Evolutionary conservation across 2,888 invertebrate species (phyloP).

Genomic region (Hemithea aestivaria): DNA sequence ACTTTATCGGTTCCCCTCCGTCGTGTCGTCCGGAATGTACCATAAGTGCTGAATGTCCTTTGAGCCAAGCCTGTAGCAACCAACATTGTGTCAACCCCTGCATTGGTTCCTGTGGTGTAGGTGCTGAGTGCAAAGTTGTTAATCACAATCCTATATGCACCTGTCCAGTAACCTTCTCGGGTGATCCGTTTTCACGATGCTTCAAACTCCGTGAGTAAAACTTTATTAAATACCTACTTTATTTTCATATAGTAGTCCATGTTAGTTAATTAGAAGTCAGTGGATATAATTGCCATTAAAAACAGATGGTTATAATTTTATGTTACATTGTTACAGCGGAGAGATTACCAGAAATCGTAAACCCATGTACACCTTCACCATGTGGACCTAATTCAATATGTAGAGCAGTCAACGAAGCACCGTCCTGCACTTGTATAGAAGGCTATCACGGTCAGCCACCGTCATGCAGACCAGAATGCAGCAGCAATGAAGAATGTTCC

Average conservation of each 20-base stretch:
- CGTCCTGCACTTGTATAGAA: slow-evolving; percentile 86
- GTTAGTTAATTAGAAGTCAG: no score
- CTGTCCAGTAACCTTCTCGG: slow-evolving; percentile 81
- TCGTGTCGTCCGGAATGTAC: slow-evolving; percentile 86
- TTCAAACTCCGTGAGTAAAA: slow-evolving; percentile 71
- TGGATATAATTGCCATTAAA: no score
- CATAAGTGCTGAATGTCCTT: slow-evolving; percentile 84
- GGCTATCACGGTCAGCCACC: slow-evolving; percentile 85
- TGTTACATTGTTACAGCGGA: slow-evolving; percentile 57
- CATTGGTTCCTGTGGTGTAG: slow-evolving; percentile 84
- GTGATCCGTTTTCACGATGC: slow-evolving; percentile 83
- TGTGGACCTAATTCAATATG: slow-evolving; percentile 89
- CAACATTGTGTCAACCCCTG: slow-evolving; percentile 87
- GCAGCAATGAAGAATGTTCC: slow-evolving; percentile 86
- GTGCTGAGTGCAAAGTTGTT: slow-evolving; percentile 86
- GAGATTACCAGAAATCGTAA: slow-evolving; percentile 65
- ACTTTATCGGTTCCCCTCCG: slow-evolving; percentile 82
- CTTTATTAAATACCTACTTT: no score
- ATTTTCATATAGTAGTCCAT: no score
- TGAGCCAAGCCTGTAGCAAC: slow-evolving; percentile 84
- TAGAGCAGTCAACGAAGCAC: slow-evolving; percentile 82
- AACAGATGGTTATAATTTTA: no score
- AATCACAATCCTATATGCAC: slow-evolving; percentile 87
- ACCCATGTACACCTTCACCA: slow-evolving; percentile 87
- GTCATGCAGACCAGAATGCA: slow-evolving; percentile 88